Evolutionary conservation across 2,888 invertebrate genomes (phyloP).

Genomic region (Lasioglossum calceatum): DNA sequence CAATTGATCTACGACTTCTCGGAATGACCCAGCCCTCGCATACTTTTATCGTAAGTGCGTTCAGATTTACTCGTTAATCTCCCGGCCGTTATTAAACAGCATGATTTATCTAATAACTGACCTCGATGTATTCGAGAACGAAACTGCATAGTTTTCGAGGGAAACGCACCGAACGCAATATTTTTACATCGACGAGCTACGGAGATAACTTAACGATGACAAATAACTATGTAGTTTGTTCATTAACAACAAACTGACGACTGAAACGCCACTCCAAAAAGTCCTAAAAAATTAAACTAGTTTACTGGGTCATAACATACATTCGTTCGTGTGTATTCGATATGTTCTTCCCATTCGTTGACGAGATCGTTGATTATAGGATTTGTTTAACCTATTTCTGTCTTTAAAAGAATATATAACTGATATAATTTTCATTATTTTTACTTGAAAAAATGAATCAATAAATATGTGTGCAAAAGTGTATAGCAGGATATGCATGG

Average conservation of each 20-base stretch:
- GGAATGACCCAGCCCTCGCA: not conserved
- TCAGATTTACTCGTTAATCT: slow-evolving; percentile 4
- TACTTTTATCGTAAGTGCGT: not conserved
- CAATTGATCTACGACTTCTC: not conserved
- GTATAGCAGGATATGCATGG: no score
- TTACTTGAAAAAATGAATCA: no score
- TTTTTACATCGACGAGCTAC: not conserved
- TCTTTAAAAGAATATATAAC: no score
- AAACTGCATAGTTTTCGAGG: not conserved
- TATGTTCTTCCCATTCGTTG: not conserved
- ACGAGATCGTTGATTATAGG: not conserved
- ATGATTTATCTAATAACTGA: not conserved
- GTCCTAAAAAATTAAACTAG: not conserved
- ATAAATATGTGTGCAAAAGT: no score
- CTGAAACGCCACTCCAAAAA: not conserved
- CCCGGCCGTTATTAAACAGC: not conserved
- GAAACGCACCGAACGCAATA: not conserved
- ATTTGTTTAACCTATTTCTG: no score
- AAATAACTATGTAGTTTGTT: not conserved
- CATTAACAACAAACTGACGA: not conserved
- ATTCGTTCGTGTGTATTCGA: not conserved
- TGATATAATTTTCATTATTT: no score
- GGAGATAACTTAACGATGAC: not conserved
- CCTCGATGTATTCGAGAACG: not conserved
- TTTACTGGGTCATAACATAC: not conserved